A percentile compares a stretch with the other conserved stretches of the same genome.
phyloP scores from a whole-genome alignment of 2,113 vertebrate species.

The Raja brachyura region DNA sequence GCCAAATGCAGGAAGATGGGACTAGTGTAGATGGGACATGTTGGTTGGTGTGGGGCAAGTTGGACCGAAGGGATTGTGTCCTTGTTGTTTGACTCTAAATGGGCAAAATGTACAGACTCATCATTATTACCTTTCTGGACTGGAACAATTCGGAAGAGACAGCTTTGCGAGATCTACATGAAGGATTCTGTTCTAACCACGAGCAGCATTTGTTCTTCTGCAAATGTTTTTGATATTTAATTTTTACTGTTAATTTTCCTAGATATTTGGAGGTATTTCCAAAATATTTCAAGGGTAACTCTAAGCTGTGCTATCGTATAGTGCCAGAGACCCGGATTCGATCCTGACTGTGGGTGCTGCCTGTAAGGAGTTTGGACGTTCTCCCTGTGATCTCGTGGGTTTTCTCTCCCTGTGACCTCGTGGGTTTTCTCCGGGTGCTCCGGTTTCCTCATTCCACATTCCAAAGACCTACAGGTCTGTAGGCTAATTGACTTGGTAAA shows the following conservation, averaged over 20 bases:
- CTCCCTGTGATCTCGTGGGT: no score
- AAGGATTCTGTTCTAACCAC: neutral
- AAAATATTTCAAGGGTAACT: neutral
- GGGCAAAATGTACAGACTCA: neutral
- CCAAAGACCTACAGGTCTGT: no score
- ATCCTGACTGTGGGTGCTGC: no score
- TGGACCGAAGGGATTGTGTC: neutral
- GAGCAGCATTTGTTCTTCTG: neutral
- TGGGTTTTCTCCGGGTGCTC: no score
- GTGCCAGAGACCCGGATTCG: no score
- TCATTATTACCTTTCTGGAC: neutral
- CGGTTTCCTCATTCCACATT: no score
- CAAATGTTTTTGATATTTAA: neutral
- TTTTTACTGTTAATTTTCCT: neutral
- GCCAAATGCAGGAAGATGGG: no score
- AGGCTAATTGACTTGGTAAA: no score
- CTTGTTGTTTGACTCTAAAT: neutral
- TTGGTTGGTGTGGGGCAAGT: neutral
- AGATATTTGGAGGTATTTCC: neutral
- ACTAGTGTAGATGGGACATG: no score
- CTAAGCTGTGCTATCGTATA: no score
- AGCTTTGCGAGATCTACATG: neutral
- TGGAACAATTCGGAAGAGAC: neutral
- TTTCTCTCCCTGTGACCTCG: no score
- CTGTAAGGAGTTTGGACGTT: no score